Base-by-base conservation (phyloP, 2,113 vertebrate genomes). In the Numida meleagris region DNA sequence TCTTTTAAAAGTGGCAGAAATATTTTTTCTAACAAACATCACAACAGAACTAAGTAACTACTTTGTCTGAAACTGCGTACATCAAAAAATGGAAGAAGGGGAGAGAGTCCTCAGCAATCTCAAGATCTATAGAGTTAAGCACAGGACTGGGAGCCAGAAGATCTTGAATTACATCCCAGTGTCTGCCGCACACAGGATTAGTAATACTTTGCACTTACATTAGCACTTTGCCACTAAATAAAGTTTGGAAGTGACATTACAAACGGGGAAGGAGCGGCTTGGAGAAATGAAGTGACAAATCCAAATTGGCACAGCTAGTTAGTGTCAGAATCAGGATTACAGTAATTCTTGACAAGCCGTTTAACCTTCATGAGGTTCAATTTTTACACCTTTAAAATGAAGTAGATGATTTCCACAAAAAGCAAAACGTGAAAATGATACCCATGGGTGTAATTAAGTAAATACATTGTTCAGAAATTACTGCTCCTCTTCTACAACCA, bases 191-290 rank as follows among this genome's bases (percentile, higher is more conserved):
- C 94, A 93, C 89, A 96, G 95, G 95, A 95, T 97, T 97, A 96
- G 95, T 97, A 95, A 95, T 95, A 96, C 95, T 97, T 96, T 96
- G 93, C 94, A 95, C 95, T 96, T 94, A 89, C 95, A 95, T 96
- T 95, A 97, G 94, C 94, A 96, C 95, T 95, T 95, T 96, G 94
- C 96, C 96, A 96, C 93, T 95, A 97, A 95, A 97, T 97, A 97
- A 95, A 97, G 94, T 96, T 96, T 95, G 94, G 72, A 97, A 96
- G 95, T 95, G 93, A 95, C 94, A 93, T 95, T 97, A 90, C 90
- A 65, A 96, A 95, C 4, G 78, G 89, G 68, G 65, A 97, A 95
- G 93, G 91, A 97, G 72, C 72, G 91, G 79, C 93, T 95, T 67
- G 93, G 93, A 96, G 94, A 91, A 96, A 97, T 93, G 94, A 97